Percentiles rank a stretch among this genome's conserved stretches.
Evolutionary conservation across 2,797 vertebrate species (phyloP).

Genomic region (Pangasius macronema): DNA sequence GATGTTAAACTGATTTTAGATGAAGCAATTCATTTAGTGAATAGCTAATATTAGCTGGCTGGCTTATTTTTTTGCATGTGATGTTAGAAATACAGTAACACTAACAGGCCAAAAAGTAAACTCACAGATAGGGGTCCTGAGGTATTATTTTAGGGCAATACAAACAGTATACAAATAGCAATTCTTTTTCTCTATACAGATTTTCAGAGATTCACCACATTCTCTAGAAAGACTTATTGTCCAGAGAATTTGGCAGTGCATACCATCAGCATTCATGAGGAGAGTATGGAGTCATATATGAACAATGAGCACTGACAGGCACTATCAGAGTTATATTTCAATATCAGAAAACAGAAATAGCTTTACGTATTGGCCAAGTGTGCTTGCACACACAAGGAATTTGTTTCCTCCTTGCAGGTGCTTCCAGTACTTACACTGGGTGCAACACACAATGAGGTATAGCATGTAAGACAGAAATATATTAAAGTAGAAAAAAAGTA

Average conservation of each 20-base stretch:
- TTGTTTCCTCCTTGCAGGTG: neutral
- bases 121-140: neutral
- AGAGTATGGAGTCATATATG: no score
- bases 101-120: neutral
- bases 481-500: neutral
- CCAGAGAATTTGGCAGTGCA: no score
- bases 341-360: no score
- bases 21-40: neutral
- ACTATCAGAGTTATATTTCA: no score
- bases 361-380: no score
- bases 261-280: neutral
- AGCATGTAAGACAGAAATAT: neutral
- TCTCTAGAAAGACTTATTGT: neutral
- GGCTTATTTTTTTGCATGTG: neutral
- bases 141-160: neutral
- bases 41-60: neutral
- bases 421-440: neutral
- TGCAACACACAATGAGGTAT: neutral
- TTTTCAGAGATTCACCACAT: neutral
- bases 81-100: neutral
- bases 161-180: neutral
- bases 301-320: no score
- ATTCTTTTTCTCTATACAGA: neutral
- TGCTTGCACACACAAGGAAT: neutral
- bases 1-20: neutral